phyloP scores from a whole-genome alignment of 2,113 vertebrate species.

The Brachyistius frenatus region DNA sequence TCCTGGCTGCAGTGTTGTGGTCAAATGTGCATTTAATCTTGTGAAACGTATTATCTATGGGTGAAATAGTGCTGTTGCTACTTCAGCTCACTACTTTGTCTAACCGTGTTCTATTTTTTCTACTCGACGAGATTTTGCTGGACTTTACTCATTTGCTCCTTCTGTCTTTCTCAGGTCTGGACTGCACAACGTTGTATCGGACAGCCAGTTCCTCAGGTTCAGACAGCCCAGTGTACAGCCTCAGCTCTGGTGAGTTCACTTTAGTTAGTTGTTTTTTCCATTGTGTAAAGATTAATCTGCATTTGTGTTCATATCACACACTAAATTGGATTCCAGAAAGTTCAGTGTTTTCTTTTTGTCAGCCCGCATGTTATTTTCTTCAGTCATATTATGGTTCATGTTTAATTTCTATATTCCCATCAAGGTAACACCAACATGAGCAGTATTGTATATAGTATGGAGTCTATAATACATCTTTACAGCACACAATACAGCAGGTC shows the following conservation, averaged over 20 bases:
- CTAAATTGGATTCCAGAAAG: background rate
- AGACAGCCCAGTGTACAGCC: conserved; percentile 38
- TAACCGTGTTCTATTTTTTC: background rate
- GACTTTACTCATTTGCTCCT: background rate
- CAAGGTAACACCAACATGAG: background rate
- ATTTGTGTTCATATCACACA: background rate
- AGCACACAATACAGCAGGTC: no score
- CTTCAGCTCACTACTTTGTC: background rate
- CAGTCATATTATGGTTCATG: background rate
- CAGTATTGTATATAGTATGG: background rate
- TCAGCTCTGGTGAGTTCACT: conserved; percentile 70
- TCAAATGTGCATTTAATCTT: no score
- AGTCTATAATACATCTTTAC: no score
- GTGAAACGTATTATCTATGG: background rate
- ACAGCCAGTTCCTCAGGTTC: conserved; percentile 33
- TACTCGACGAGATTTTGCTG: background rate
- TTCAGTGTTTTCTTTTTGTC: background rate
- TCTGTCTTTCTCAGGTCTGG: conserved; percentile 72
- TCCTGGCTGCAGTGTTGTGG: no score
- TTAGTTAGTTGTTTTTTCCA: background rate
- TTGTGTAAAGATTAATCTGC: background rate
- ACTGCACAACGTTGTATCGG: conserved; percentile 73
- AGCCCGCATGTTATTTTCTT: background rate
- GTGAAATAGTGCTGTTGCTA: background rate
- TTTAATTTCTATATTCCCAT: background rate